Evolutionary conservation across 1,140 invertebrate species (phyloP).

Genomic region (Tetraneura akinire): DNA sequence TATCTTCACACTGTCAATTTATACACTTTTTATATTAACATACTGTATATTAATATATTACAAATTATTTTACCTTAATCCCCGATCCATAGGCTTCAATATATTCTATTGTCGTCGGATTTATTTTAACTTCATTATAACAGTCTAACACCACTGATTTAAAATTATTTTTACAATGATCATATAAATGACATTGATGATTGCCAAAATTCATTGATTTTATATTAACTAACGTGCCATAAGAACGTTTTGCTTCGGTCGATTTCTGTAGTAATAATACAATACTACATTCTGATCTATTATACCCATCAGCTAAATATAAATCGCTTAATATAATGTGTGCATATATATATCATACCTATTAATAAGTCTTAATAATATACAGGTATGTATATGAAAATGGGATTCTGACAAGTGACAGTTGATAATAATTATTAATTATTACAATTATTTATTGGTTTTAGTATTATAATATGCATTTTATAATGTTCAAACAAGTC

Average conservation of each 20-base stretch:
- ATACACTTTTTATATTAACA: not conserved
- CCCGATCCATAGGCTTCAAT: constrained; percentile 56
- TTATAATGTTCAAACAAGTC: no score
- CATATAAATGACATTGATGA: constrained; percentile 58
- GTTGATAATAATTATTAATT: no score
- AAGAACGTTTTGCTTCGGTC: constrained; percentile 63
- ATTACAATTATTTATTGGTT: no score
- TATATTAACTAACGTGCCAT: constrained; percentile 64
- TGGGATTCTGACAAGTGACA: no score
- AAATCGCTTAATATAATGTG: no score
- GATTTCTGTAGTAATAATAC: constrained; percentile 65
- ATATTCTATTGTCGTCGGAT: constrained; percentile 61
- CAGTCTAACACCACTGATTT: constrained; percentile 10
- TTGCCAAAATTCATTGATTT: constrained; percentile 66
- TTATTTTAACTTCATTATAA: constrained; percentile 60
- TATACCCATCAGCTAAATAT: constrained; percentile 65
- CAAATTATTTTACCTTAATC: constrained; percentile 58
- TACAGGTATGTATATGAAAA: no score
- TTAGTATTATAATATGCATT: no score
- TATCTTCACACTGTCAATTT: constrained; percentile 31
- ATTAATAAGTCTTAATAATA: no score
- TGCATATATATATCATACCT: no score
- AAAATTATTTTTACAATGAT: not conserved
- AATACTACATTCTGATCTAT: constrained; percentile 66
- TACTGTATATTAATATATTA: not conserved